These are phyloP conservation scores for Nymphicus hollandicus DNA, from an alignment of 2,113 vertebrate species.

Conservation along the genomic window DNA sequence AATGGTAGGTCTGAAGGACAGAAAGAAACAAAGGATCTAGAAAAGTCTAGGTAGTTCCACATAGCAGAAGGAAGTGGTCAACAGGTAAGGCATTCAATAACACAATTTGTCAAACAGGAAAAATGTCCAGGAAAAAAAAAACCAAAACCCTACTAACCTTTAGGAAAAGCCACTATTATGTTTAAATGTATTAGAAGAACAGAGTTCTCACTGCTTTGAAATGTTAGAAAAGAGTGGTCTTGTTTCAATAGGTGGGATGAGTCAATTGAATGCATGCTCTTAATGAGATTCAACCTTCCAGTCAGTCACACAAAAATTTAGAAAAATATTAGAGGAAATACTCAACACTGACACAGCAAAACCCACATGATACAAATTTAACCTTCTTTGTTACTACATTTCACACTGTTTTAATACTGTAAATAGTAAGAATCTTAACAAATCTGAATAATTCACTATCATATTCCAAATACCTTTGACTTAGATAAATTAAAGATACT, in stretches of 20 bases:
- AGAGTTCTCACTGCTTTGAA: neutral
- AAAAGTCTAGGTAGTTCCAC: neutral
- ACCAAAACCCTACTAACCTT: accelerated
- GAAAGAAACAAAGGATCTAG: neutral
- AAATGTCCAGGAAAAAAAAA: neutral
- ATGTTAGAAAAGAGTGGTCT: accelerated
- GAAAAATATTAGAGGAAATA: neutral
- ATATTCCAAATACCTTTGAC: neutral
- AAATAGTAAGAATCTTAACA: neutral
- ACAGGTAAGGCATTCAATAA: neutral
- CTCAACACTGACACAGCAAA: neutral
- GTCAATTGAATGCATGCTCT: accelerated
- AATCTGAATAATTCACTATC: neutral
- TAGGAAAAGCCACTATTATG: neutral
- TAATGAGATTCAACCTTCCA: neutral
- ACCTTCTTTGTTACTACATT: neutral
- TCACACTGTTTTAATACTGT: neutral
- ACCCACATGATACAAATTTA: accelerated
- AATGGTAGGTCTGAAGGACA: neutral
- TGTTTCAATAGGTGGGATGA: neutral
- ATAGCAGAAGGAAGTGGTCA: neutral
- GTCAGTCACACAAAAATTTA: neutral
- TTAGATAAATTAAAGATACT: neutral
- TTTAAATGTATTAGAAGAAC: neutral
- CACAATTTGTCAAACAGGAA: neutral